These are phyloP conservation scores for Hirudinaria manillensis DNA, from an alignment of 2,888 invertebrate species.

Conservation along the genomic window DNA sequence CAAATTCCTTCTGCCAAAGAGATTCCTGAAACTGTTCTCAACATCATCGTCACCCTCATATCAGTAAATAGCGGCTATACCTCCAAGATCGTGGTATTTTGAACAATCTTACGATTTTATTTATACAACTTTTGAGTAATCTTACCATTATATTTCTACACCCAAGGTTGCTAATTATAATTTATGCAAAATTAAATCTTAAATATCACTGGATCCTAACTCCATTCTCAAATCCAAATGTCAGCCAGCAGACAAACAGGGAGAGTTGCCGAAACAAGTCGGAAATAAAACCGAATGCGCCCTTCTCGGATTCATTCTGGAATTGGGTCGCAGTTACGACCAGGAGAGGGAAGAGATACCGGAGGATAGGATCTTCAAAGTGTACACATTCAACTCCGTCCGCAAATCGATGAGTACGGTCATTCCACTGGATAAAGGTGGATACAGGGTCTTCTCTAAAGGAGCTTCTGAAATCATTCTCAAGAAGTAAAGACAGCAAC, in stretches of 20 bases:
- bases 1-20: conserved; percentile 54
- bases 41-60: conserved; percentile 76
- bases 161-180: too few relatives aligned
- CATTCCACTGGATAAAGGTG: conserved; percentile 62
- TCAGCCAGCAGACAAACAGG: neutral
- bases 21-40: conserved; percentile 75
- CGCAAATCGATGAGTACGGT: conserved; percentile 99
- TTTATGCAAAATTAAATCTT: too few relatives aligned
- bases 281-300: conserved; percentile 99
- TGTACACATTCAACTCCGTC: conserved; percentile 89
- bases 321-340: conserved; percentile 82
- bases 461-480: conserved; percentile 84
- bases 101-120: too few relatives aligned
- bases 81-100: conserved; percentile 61
- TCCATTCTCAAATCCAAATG: too few relatives aligned
- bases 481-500: neutral
- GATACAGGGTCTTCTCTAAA: conserved; percentile 87
- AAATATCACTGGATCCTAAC: too few relatives aligned
- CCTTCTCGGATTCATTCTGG: conserved; percentile 85
- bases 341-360: conserved; percentile 62
- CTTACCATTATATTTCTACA: neutral
- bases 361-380: conserved; percentile 77
- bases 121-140: too few relatives aligned
- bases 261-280: conserved; percentile 66
- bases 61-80: conserved; percentile 95